Base-by-base conservation (phyloP, 92 coral and sea anemone species). In the Anthopleura xanthogrammica region DNA sequence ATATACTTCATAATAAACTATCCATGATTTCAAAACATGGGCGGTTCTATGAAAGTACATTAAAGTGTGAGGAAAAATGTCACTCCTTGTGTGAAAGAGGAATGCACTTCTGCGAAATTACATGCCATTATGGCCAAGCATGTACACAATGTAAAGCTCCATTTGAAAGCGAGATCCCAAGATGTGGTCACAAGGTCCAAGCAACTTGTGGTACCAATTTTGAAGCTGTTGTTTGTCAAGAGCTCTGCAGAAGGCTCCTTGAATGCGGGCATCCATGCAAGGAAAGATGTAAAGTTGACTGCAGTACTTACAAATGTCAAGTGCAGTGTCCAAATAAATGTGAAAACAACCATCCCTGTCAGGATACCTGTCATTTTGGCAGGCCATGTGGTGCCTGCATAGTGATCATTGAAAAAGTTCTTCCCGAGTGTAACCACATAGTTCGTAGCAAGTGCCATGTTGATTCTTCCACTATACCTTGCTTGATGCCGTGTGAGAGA, bases 391-490 rank as follows among this genome's bases (percentile, higher is more conserved):
- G 82, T 24, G 41, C 76, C 20, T 93, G 97, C 55, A 78, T 0
- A 23, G 84, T 52, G 12, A 41, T n/a, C 19, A 87, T 93, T 13
- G 66, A 79, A 7, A 79, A 66, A 52, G 78, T 64, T 36, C 24
- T 93, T 76, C 93, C 93, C 12, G 7, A 64, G 3, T 93, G 97
- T 83, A 80, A 79, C 2, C 97, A 93, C 79, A 82, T 17, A 64
- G 52, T 83, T 17, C 50, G 57, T 50, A 73, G 43, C 7, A 78
- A 85, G 19, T 91, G 94, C 85, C 80, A 79, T 39, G 58, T 72
- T 24, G 86, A 68, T 17, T 64, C 84, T 17, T 77, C 86, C 6
- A 20, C 80, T 24, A 6, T 82, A 55, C 16, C 20, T 71, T 91
- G 94, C 64, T 55, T 65, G 41, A 79, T 72, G 79, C 90, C 86